Evolutionary conservation across 1,140 invertebrate genomes (phyloP).

Genomic region (Acromyrmex heyeri): DNA sequence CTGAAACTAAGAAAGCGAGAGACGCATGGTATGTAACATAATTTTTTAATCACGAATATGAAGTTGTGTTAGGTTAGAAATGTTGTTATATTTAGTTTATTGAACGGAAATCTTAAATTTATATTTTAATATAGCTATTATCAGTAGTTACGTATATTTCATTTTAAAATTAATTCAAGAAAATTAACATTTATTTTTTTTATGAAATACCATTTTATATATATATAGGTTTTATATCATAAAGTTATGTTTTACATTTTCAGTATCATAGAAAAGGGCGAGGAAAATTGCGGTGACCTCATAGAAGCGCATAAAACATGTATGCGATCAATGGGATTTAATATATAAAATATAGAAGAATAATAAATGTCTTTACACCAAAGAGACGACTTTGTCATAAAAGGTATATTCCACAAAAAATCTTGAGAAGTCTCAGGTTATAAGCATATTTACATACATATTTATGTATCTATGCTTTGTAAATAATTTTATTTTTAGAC

Average conservation of each 20-base stretch:
- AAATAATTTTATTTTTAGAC: constrained; percentile 37
- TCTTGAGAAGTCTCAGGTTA: constrained; percentile 48
- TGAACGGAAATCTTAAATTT: not conserved
- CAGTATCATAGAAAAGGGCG: constrained; percentile 97
- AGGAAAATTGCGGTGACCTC: constrained; percentile 95
- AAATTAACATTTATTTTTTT: constrained; percentile 7
- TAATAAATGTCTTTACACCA: not conserved
- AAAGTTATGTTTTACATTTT: constrained; percentile 83
- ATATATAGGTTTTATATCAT: not conserved
- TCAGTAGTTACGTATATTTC: not conserved
- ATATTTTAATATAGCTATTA: not conserved
- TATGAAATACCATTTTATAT: constrained; percentile 12
- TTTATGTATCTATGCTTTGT: constrained; percentile 11
- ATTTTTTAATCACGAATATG: not conserved
- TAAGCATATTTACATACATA: constrained; percentile 38
- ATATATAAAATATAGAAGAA: constrained; percentile 89
- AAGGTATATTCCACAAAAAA: constrained; percentile 29
- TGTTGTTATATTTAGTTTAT: not conserved
- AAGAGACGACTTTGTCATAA: not conserved
- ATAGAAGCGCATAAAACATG: constrained; percentile 99
- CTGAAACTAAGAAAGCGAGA: constrained; percentile 96
- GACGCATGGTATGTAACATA: constrained; percentile 93
- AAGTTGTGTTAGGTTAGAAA: constrained; percentile 4
- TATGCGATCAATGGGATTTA: constrained; percentile 98
- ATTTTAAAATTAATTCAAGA: not conserved